A percentile compares a stretch with the other conserved stretches of the same genome.
Conservation (phyloP, 2,113 vertebrate genomes). For the Sarotherodon lohbergeri region DNA sequence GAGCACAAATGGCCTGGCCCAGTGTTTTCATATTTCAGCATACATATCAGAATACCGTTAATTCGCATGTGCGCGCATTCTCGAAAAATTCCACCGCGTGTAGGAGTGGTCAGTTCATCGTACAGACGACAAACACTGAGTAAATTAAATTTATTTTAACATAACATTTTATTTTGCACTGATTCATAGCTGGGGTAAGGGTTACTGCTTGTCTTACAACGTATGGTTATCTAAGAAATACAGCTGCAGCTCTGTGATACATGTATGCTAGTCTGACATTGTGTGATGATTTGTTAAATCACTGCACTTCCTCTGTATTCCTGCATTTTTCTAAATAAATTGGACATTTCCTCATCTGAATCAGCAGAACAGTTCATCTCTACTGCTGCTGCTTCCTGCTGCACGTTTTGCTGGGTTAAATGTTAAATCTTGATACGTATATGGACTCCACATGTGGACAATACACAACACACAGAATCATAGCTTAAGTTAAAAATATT, state of each 20-base stretch:
- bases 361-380: background rate
- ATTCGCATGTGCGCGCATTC: background rate
- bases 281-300: background rate
- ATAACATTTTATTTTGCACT: background rate
- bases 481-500: background rate
- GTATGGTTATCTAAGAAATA: background rate
- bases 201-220: background rate
- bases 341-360: background rate
- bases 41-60: background rate
- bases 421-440: background rate
- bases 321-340: background rate
- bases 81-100: background rate
- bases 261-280: background rate
- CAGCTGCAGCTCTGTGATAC: background rate
- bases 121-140: background rate
- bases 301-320: background rate
- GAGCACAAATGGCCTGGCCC: background rate
- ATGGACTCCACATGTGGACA: fast-evolving
- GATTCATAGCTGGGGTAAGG: background rate
- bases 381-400: background rate
- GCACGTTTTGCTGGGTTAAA: background rate
- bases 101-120: background rate
- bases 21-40: background rate
- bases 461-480: background rate
- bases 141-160: background rate